A percentile compares a stretch with the other conserved stretches of the same genome.
These are phyloP conservation scores for Didymodactylos carnosus DNA, from an alignment of 2,888 invertebrate genomes.

Conservation along the genomic window DNA sequence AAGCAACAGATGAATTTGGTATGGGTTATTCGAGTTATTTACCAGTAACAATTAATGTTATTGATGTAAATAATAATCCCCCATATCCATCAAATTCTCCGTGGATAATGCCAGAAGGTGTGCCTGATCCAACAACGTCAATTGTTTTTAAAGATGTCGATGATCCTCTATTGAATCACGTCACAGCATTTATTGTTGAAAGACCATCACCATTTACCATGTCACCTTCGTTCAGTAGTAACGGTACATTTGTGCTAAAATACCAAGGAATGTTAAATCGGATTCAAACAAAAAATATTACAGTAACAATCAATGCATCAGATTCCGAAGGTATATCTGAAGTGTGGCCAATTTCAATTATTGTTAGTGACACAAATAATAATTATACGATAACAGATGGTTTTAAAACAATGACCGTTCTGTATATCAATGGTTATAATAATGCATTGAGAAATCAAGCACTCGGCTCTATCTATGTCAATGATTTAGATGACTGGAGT, in stretches of 20 bases:
- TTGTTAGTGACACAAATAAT: background rate
- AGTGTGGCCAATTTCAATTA: background rate
- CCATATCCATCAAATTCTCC: background rate
- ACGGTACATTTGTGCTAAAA: background rate
- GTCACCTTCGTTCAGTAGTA: background rate
- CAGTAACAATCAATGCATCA: background rate
- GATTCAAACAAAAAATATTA: background rate
- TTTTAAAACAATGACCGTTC: background rate
- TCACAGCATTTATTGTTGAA: background rate
- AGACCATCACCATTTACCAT: background rate
- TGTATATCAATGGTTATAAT: background rate
- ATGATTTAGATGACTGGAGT: background rate
- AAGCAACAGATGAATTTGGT: background rate
- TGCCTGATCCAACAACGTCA: background rate
- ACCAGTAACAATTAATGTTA: background rate
- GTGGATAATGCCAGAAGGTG: background rate
- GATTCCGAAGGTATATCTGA: background rate
- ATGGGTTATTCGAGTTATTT: conserved; percentile 1
- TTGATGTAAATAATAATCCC: conserved; percentile 7
- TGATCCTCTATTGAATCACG: background rate
- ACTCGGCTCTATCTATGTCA: background rate
- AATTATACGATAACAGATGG: background rate
- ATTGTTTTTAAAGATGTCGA: background rate
- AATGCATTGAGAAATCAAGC: background rate
- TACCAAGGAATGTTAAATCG: background rate